Evolutionary conservation across 1,140 invertebrate genomes (phyloP), one percentile per base, ranked within the genome.

Genomic region (Danaus melanippus): DNA sequence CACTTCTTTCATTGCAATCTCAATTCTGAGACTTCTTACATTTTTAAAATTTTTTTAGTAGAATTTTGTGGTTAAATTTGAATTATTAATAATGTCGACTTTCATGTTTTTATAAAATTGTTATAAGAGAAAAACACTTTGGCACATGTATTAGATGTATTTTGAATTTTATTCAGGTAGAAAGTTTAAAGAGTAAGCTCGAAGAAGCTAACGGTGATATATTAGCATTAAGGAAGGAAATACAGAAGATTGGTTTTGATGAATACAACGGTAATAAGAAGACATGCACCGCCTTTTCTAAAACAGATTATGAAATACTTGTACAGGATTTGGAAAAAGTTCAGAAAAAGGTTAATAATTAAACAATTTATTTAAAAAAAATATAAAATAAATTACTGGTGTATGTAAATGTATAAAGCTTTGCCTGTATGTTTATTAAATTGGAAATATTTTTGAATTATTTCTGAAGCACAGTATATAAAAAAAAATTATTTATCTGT

Each of bases 151-250:
- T 50, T 46, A 0, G 21, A 32, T 32, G 21, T 32, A 32, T 32
- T 21, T 46, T 47, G 48, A 50, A 43, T 54, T 12, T 55, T 17
- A 46, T 64, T 41, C 41, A 83, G 79, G 72, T 82, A 15, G 81
- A 84, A 58, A 69, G 64, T 12, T 64, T 84, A 21, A 60, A 54
- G 42, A 76, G 68, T 48, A 81, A 82, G 53, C 53, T 86, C 40
- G 81, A 86, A 47, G 83, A 86, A 49, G 78, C 83, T 12, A 73
- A 73, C 58, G 78, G 73, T 46, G 83, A 86, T 60, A 84, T 86
- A 53, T 46, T 69, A 21, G 83, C 72, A 17, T 60, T 84, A 9
- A 76, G 77, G 17, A 86, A 78, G 49, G 79, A 86, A 49, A 52
- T 84, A 11, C 76, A 85, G 42, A 80, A 57, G 67, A 66, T 12